Evolutionary conservation across 2,888 invertebrate genomes (phyloP).

Genomic region (Drosophila yooni): DNA sequence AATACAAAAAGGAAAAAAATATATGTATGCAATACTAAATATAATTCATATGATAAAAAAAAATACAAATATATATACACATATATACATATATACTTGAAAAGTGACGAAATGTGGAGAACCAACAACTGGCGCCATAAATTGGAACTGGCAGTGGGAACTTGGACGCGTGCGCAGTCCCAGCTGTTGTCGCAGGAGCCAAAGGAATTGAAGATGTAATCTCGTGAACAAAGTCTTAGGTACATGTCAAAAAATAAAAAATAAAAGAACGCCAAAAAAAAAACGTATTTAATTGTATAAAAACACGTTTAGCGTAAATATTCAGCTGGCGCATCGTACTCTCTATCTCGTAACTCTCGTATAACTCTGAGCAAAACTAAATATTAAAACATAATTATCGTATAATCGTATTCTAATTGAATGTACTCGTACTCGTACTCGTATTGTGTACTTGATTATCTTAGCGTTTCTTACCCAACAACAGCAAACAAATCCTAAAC

Average conservation of each 20-base stretch:
- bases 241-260: slow-evolving; percentile 54
- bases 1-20: background rate
- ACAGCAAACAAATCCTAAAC: slow-evolving; percentile 31
- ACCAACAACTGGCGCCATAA: slow-evolving; percentile 15
- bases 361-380: slow-evolving; percentile 66
- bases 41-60: slow-evolving; percentile 48
- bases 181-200: slow-evolving; percentile 40
- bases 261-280: slow-evolving; percentile 33
- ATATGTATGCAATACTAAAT: slow-evolving; percentile 52
- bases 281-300: slow-evolving; percentile 54
- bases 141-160: slow-evolving; percentile 27
- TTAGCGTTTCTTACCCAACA: slow-evolving; percentile 69
- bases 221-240: slow-evolving; percentile 57
- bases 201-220: slow-evolving; percentile 37
- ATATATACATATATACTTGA: slow-evolving; percentile 51
- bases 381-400: slow-evolving; percentile 42
- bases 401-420: slow-evolving; percentile 68
- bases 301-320: slow-evolving; percentile 69
- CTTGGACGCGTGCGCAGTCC: slow-evolving; percentile 46
- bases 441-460: slow-evolving; percentile 70
- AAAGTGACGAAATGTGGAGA: slow-evolving; percentile 51
- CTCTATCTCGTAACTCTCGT: slow-evolving; percentile 60
- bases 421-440: slow-evolving; percentile 54
- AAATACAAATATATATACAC: slow-evolving; percentile 25
- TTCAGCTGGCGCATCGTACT: slow-evolving; percentile 70